Evolutionary conservation across 2,888 invertebrate genomes (phyloP).

Genomic region (Eumacrocentrus americanus): DNA sequence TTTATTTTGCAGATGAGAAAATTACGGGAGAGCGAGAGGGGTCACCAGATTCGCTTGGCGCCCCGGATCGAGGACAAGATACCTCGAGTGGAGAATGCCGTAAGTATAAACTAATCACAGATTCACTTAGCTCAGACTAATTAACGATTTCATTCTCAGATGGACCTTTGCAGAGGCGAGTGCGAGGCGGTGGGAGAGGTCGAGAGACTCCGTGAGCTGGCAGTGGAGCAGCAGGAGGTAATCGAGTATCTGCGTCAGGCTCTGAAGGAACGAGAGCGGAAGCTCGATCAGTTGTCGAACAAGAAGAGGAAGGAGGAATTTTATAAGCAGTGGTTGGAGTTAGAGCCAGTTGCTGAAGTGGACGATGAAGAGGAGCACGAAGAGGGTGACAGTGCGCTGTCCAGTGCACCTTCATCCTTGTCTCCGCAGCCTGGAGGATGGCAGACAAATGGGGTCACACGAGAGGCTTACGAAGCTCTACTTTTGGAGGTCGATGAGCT

Average conservation of each 20-base stretch:
- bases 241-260: slow-evolving; percentile 55
- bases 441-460: slow-evolving; percentile 45
- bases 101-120: slow-evolving; percentile 32
- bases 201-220: slow-evolving; percentile 52
- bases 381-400: slow-evolving; percentile 73
- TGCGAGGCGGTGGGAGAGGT: slow-evolving; percentile 49
- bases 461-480: slow-evolving; percentile 59
- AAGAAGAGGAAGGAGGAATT: slow-evolving; percentile 54
- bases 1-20: slow-evolving; percentile 63
- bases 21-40: slow-evolving; percentile 65
- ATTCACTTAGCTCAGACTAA: neutral
- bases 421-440: slow-evolving; percentile 68
- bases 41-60: slow-evolving; percentile 49
- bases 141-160: slow-evolving; percentile 34
- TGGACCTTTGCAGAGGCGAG: slow-evolving; percentile 47
- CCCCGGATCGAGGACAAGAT: slow-evolving; percentile 50
- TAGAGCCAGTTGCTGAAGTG: slow-evolving; percentile 56
- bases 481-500: slow-evolving; percentile 50
- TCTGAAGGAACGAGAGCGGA: slow-evolving; percentile 55
- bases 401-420: slow-evolving; percentile 73
- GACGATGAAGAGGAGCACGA: slow-evolving; percentile 56
- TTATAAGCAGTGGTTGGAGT: slow-evolving; percentile 54
- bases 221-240: slow-evolving; percentile 54
- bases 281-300: slow-evolving; percentile 53
- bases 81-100: slow-evolving; percentile 46